Evolutionary conservation across 2,888 invertebrate genomes (phyloP), one percentile per base, ranked within the genome.

Genomic region (Cerastis leucographa): DNA sequence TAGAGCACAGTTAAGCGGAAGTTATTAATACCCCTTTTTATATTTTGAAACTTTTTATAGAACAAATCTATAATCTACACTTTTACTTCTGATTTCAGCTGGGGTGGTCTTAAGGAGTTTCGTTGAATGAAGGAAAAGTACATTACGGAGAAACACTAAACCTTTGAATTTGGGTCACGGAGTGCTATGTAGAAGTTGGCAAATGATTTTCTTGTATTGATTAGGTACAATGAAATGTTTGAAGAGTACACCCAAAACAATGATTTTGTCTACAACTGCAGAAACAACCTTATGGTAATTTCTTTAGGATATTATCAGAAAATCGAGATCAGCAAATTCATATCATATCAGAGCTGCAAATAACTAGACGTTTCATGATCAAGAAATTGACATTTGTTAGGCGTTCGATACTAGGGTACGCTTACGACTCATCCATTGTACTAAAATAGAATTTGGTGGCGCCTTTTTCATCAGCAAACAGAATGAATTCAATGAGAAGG

Each of bases 401-500:
- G 66, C 42, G 65, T 74, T 81, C 75, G 73, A 71, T 79, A 76
- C 66, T 54, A 49, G 61, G 46, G 71, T 78, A 79, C 76, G 78
- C 85, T 84, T 83, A 82, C 80, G 86, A 89, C 89, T 86, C 84
- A 88, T 87, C 85, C 85, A 89, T 90, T 90, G 81, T 85, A 67
- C 87, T 86, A 78, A 88, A 91, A 90, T 89, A 85, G 86, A 79
- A 89, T 90, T 89, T 85, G 89, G 90, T 87, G 85, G 90, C 88
- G 89, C 90, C 89, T 93, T 94, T 93, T 93, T 92, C 92, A 92
- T 92, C 92, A 92, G 91, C 91, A 92, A 93, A 93, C 90, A 91
- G 91, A 93, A 94, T 94, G 94, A 94, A 94, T 95, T 93, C 92
- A 94, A 94, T 94, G 93, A 92, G 92, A 92, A 93, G 92, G 94